Evolutionary conservation across 1,140 invertebrate species (phyloP).

Genomic region (Drosophila funebris): DNA sequence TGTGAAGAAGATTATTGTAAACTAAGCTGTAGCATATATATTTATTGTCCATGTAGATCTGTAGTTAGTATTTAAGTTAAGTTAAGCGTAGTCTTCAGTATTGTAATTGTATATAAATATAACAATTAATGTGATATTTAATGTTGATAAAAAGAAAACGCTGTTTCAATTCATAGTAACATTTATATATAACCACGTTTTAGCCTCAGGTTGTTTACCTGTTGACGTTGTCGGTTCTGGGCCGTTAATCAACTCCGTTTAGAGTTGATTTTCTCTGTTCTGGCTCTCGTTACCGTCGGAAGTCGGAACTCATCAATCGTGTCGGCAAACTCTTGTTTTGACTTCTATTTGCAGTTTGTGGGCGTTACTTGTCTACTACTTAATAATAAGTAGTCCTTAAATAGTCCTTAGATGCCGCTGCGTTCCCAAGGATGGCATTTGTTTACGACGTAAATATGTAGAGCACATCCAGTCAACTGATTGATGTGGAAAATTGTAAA

Average conservation of each 20-base stretch:
- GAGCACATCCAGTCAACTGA: not conserved
- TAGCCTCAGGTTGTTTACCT: constrained; percentile 56
- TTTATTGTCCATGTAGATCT: constrained; percentile 6
- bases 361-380: constrained; percentile 53
- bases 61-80: constrained; percentile 6
- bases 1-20: constrained; percentile 27
- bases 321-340: constrained; percentile 60
- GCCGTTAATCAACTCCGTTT: constrained; percentile 69
- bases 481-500: constrained; percentile 29
- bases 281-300: constrained; percentile 52
- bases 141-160: constrained; percentile 41
- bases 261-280: constrained; percentile 12
- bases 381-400: constrained; percentile 21
- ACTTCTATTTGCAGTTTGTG: constrained; percentile 31
- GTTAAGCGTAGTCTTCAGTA: constrained; percentile 16
- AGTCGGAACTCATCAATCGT: constrained; percentile 80
- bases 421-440: constrained; percentile 41
- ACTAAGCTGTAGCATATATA: not conserved
- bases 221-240: constrained; percentile 57
- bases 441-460: not conserved
- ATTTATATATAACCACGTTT: no score
- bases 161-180: constrained; percentile 3
- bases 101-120: constrained; percentile 50
- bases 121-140: constrained; percentile 67
- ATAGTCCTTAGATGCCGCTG: constrained; percentile 18